These are phyloP conservation scores for Nicator chloris DNA, from an alignment of 2,113 vertebrate species.

Conservation along the genomic window DNA sequence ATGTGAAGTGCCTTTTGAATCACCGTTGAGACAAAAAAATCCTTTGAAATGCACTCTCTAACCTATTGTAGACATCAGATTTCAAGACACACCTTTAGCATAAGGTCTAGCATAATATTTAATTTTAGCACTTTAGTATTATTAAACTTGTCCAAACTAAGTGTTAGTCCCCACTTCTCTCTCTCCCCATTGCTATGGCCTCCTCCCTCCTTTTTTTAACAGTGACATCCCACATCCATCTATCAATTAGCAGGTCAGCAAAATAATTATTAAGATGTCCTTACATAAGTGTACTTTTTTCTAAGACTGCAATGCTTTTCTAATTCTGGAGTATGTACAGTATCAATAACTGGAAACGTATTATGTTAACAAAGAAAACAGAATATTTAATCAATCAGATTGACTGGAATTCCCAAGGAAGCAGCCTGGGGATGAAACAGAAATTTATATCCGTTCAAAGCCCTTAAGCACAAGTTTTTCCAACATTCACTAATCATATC, in stretches of 20 bases:
- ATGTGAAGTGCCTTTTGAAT: neutral
- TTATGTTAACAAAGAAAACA: neutral
- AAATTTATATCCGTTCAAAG: neutral
- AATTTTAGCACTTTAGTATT: neutral
- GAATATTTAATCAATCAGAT: neutral
- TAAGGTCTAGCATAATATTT: neutral
- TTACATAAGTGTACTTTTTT: neutral
- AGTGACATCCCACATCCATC: neutral
- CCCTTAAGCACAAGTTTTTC: neutral
- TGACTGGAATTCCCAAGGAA: neutral
- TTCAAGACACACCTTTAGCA: neutral
- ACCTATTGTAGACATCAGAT: neutral
- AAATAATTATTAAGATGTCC: neutral
- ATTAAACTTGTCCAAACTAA: neutral
- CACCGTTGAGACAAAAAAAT: neutral
- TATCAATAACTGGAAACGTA: neutral
- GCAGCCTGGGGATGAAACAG: neutral
- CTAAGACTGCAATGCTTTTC: neutral
- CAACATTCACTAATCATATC: neutral
- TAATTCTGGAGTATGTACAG: neutral
- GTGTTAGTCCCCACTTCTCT: neutral
- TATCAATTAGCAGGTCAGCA: neutral
- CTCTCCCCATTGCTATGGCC: accelerated
- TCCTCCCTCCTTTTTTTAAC: neutral
- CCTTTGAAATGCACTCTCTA: neutral